Evolutionary conservation across 2,113 vertebrate species (phyloP), one percentile per base, ranked within the genome.

Genomic region (Vireo altiloquus): DNA sequence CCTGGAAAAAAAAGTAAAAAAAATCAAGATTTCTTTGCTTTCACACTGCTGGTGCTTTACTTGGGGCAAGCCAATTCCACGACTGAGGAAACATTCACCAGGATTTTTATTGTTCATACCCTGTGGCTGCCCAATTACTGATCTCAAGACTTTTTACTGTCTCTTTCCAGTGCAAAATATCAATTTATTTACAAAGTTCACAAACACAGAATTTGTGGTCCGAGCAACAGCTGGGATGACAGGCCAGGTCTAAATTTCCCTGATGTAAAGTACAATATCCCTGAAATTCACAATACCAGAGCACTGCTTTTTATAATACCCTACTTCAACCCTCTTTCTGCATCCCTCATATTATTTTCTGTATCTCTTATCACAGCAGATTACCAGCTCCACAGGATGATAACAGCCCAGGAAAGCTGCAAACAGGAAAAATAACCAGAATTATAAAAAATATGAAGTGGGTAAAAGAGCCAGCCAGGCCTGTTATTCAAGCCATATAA

Each of bases 401-500:
- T 46, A 87, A 76, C 31, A 90, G 42, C 57, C 79, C 66, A 86
- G 81, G 61, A 86, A 90, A 92, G 71, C 44, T 69, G 52, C 20
- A 91, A 95, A 59, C n/a, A 88, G 50, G 52, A 91, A 92, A 86
- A 96, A 59, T 21, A 95, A 69, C 33, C 23, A 50, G 77, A 90
- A 90, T 54, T 83, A 72, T 20, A 84, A 82, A 50, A 96, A 81
- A 64, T 15, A 71, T 12, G n/a, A 74, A 31, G 46, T 63, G 50
- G 23, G 53, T 65, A 66, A 49, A 76, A 82, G 50, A 95, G 59
- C 35, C 60, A 82, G 63, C 18, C 82, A 94, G 56, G 77, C 65
- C 57, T 90, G 70, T 74, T 90, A 91, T 76, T 96, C 82, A 91
- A 89, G 56, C 80, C 39, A 84, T 66, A 9, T 61, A 95, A 95